These are phyloP conservation scores for Julus scandinavius DNA, from an alignment of 2,888 invertebrate genomes.

Conservation along the genomic window DNA sequence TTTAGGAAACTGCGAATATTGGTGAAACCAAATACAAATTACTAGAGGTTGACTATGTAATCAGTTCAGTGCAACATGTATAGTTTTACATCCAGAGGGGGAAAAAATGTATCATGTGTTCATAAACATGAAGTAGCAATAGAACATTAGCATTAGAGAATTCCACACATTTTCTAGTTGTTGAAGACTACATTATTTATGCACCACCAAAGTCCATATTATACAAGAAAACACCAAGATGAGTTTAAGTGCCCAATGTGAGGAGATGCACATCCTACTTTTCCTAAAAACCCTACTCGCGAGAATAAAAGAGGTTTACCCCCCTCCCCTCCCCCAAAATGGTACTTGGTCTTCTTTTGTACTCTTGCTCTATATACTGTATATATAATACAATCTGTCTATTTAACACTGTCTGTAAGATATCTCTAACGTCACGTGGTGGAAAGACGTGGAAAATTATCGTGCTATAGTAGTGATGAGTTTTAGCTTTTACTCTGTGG, in stretches of 20 bases:
- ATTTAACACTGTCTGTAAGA: conserved; percentile 37
- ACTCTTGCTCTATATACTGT: neutral
- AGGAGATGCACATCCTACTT: neutral
- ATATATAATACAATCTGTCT: neutral
- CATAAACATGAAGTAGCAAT: too few species aligned
- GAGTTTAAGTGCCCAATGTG: neutral
- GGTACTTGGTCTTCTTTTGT: conserved; percentile 46
- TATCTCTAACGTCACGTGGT: neutral
- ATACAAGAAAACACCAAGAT: too few species aligned
- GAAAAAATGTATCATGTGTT: too few species aligned
- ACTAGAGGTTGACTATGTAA: too few species aligned
- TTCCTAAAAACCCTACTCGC: neutral
- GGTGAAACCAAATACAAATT: too few species aligned
- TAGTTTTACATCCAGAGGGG: too few species aligned
- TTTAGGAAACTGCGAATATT: too few species aligned
- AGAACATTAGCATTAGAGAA: too few species aligned
- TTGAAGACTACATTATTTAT: too few species aligned
- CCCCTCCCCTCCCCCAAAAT: neutral
- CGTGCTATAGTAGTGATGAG: neutral
- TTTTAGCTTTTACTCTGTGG: neutral
- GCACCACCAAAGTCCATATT: too few species aligned
- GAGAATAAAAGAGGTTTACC: conserved; percentile 38
- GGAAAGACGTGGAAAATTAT: neutral
- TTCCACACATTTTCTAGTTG: too few species aligned
- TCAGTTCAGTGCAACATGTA: too few species aligned